Evolutionary conservation across 2,797 vertebrate genomes (phyloP).

Genomic region (Mionectes olivaceus): DNA sequence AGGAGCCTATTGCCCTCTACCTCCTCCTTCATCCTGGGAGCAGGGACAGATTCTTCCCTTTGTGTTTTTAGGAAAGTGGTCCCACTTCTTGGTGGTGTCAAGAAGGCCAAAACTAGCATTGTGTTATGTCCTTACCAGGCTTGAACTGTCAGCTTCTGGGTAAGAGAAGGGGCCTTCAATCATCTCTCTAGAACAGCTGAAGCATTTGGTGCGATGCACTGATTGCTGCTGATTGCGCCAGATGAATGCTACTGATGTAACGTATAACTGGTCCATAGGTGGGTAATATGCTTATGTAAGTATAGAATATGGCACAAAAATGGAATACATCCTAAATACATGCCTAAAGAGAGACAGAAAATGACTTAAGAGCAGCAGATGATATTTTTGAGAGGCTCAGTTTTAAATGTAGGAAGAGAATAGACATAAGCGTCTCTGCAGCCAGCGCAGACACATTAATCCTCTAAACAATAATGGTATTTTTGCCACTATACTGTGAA

Average conservation of each 20-base stretch:
- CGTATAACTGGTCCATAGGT: background rate
- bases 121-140: background rate
- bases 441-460: background rate
- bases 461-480: background rate
- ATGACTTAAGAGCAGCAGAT: background rate
- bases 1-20: background rate
- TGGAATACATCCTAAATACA: background rate
- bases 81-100: background rate
- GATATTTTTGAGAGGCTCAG: background rate
- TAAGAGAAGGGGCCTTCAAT: background rate
- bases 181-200: background rate
- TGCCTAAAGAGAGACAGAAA: background rate
- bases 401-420: background rate
- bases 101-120: background rate
- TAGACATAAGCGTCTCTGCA: background rate
- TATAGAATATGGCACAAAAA: rapidly evolving
- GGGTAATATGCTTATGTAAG: background rate
- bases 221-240: background rate
- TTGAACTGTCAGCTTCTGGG: background rate
- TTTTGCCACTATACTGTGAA: background rate
- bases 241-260: background rate
- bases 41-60: background rate
- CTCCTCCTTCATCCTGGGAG: background rate
- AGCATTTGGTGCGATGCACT: background rate
- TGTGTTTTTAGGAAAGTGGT: background rate